Conservation (phyloP, 2,113 vertebrate species). For the Apeltes quadracus region DNA sequence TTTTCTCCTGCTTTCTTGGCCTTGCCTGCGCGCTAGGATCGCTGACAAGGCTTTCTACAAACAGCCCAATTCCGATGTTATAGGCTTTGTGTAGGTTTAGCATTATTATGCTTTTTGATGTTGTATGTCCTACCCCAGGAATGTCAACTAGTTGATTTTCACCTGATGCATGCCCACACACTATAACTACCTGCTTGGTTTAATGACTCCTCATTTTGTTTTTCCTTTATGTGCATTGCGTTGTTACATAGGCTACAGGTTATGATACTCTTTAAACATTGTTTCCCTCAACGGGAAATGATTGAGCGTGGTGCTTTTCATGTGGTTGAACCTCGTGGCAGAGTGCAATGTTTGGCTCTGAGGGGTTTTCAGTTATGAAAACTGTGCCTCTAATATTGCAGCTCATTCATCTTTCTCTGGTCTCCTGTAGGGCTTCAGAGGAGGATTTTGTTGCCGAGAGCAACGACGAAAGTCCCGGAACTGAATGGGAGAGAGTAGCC, state of each 20-base stretch:
- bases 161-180: slow-evolving; percentile 52
- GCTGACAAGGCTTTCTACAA: slow-evolving; percentile 99
- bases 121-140: slow-evolving; percentile 26
- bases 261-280: slow-evolving; percentile 4
- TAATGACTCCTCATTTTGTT: slow-evolving; percentile 1
- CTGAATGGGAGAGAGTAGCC: slow-evolving; percentile 96
- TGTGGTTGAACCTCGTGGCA: slow-evolving; percentile 17
- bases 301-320: slow-evolving; percentile 8
- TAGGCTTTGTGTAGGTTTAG: slow-evolving; percentile 98
- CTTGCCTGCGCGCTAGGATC: slow-evolving; percentile 87
- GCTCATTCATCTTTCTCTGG: slow-evolving; percentile 3
- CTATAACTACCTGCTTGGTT: slow-evolving; percentile 16
- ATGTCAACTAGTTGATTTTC: background rate
- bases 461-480: slow-evolving; percentile 88
- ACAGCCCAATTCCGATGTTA: slow-evolving; percentile 97
- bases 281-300: no score
- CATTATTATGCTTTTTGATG: slow-evolving; percentile 60
- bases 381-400: background rate
- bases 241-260: background rate
- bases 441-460: slow-evolving; percentile 93
- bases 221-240: slow-evolving; percentile 15
- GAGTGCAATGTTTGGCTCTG: slow-evolving; percentile 18
- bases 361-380: slow-evolving; percentile 3
- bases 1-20: slow-evolving; percentile 73
- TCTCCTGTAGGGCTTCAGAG: slow-evolving; percentile 86